Evolutionary conservation across 2,888 invertebrate species (phyloP), one percentile per base, ranked within the genome.

Genomic region (Elysia crispata): DNA sequence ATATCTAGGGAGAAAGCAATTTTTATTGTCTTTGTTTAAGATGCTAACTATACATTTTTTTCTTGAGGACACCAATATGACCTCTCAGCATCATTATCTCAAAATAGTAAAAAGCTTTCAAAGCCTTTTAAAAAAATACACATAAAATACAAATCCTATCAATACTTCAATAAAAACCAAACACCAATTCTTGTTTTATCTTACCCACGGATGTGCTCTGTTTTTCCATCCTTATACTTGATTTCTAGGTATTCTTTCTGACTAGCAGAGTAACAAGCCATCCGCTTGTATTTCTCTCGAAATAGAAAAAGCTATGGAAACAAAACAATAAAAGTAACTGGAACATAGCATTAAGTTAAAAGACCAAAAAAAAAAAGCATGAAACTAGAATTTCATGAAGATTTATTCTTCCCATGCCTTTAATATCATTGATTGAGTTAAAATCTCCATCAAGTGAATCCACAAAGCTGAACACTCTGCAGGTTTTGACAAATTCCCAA

Each of bases 231-330:
- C 70, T 85, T 85, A 76, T 88, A 88, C 50, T 82, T 83, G n/a
- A 91, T 85, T 18, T 84, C 76, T 30, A 91, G 83, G 81, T 89
- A 91, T 57, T 90, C 85, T 78, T 86, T 90, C 77, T 91, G 91
- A 84, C 88, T 87, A 15, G 90, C 90, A 15, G 89, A 85, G 76
- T 86, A 83, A 41, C 85, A 75, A 1, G 30, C 67, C 49, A 91
- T 83, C 69, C 76, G 80, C 3, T 80, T 76, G 74, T 88, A 84
- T 31, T 85, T 85, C 76, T 90, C 89, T 67, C 89, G 82, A 85
- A 86, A 90, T 76, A 90, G 81, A 82, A 90, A 91, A 15, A 91
- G 28, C 90, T 90, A 84, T n/a, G 85, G 84, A 60, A 33, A 66
- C 25, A 72, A 79, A 50, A 72, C 49, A 41, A n/a, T 3, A 6